These are phyloP conservation scores for Hypanus sabinus DNA, from an alignment of 2,113 vertebrate genomes.

Conservation along the genomic window DNA sequence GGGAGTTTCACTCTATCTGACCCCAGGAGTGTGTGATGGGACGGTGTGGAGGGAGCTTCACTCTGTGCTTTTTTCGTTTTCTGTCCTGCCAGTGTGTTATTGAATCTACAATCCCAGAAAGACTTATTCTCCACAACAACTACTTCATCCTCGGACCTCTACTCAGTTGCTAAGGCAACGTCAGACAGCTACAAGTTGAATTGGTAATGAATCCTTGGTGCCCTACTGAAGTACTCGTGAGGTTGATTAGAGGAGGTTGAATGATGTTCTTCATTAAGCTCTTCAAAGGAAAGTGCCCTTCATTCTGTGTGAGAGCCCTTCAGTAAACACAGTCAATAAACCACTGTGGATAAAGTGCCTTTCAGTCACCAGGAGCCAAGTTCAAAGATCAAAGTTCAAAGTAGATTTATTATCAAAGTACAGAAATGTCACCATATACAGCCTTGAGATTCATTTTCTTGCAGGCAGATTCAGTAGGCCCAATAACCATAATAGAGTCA, in stretches of 20 bases:
- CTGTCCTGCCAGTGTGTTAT: neutral
- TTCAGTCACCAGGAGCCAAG: neutral
- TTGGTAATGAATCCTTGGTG: neutral
- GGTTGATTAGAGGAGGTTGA: neutral
- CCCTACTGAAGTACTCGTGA: neutral
- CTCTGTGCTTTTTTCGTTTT: neutral
- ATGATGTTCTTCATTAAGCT: neutral
- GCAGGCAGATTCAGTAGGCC: too few relatives aligned
- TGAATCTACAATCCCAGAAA: neutral
- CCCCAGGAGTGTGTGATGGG: too few relatives aligned
- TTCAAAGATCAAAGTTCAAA: too few relatives aligned
- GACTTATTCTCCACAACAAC: neutral
- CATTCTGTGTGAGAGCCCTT: neutral
- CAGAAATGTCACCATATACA: too few relatives aligned
- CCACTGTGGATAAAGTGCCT: neutral
- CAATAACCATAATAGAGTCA: too few relatives aligned
- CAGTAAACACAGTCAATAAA: neutral
- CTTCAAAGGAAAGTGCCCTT: neutral
- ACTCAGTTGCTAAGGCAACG: neutral
- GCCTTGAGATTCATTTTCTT: too few relatives aligned
- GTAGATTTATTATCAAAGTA: too few relatives aligned
- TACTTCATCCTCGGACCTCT: neutral
- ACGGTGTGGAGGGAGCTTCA: too few relatives aligned
- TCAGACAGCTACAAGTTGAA: neutral
- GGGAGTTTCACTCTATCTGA: too few relatives aligned